These are phyloP conservation scores for Chouioia cunea DNA, from an alignment of 2,888 invertebrate genomes.

Conservation along the genomic window DNA sequence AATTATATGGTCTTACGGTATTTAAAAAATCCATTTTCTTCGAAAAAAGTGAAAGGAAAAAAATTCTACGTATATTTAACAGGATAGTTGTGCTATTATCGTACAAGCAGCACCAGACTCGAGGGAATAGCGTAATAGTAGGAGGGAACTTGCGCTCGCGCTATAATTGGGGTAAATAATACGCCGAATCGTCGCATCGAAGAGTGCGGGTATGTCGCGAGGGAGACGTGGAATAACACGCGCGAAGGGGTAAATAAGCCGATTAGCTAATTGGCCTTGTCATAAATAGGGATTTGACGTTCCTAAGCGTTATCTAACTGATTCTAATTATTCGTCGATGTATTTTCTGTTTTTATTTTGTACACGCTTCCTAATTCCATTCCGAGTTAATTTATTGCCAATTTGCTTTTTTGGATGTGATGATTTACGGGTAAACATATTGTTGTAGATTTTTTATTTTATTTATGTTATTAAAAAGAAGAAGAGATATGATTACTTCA, in stretches of 20 bases:
- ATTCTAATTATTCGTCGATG: conserved; percentile 14
- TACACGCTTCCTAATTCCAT: no score
- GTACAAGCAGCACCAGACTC: neutral
- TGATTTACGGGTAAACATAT: no score
- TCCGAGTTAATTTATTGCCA: no score
- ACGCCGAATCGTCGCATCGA: conserved; percentile 17
- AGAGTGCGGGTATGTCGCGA: neutral
- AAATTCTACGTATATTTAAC: no score
- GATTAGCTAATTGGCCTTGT: conserved; percentile 39
- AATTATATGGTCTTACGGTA: no score
- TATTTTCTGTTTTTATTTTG: neutral
- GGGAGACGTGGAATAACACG: neutral
- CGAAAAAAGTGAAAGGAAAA: no score
- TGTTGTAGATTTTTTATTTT: no score
- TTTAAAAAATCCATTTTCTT: no score
- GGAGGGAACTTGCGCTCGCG: conserved; percentile 7
- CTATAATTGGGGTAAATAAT: conserved; percentile 37
- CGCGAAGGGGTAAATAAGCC: conserved; percentile 26
- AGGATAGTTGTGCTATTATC: no score
- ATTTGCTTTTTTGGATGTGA: no score
- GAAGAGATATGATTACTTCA: no score
- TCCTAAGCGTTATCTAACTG: conserved; percentile 18
- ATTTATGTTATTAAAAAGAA: no score
- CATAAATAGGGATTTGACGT: conserved; percentile 30
- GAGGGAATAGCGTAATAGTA: conserved; percentile 15